phyloP scores from a whole-genome alignment of 2,113 vertebrate species.

The Charina bottae region DNA sequence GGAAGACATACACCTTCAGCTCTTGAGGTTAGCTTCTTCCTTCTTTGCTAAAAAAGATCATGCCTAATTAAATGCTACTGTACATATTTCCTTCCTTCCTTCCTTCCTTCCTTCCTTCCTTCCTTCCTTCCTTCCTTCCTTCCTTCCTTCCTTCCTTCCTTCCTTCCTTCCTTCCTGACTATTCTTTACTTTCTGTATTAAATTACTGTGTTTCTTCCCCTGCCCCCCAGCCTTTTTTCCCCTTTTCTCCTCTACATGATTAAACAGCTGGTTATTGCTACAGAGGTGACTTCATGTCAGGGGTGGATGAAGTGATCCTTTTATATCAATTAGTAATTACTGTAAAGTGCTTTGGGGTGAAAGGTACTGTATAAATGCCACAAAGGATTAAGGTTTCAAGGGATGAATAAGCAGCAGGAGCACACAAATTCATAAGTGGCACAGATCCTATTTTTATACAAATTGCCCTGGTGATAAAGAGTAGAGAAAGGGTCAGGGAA shows the following conservation, averaged over 20 bases:
- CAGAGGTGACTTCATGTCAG: slow-evolving; percentile 65
- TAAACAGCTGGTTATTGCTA: slow-evolving; percentile 67
- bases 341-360: slow-evolving; percentile 75
- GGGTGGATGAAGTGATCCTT: slow-evolving; percentile 71
- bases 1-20: not conserved
- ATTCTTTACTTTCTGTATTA: slow-evolving; percentile 37
- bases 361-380: slow-evolving; percentile 61
- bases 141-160: not conserved
- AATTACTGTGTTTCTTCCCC: slow-evolving; percentile 24
- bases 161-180: not conserved
- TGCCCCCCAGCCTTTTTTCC: not conserved
- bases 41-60: slow-evolving; percentile 3
- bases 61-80: not conserved
- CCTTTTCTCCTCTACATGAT: slow-evolving; percentile 30
- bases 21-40: not conserved
- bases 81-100: not conserved
- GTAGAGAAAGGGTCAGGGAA: slow-evolving; percentile 71
- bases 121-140: not conserved
- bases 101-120: not conserved
- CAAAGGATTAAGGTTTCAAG: slow-evolving; percentile 68
- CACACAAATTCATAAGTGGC: slow-evolving; percentile 70
- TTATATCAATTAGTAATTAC: slow-evolving; percentile 77
- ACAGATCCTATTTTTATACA: slow-evolving; percentile 71
- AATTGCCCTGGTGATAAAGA: slow-evolving; percentile 70
- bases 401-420: slow-evolving; percentile 64